Conservation (phyloP, 1,140 invertebrate genomes). For the Temnothorax curvispinosus region DNA sequence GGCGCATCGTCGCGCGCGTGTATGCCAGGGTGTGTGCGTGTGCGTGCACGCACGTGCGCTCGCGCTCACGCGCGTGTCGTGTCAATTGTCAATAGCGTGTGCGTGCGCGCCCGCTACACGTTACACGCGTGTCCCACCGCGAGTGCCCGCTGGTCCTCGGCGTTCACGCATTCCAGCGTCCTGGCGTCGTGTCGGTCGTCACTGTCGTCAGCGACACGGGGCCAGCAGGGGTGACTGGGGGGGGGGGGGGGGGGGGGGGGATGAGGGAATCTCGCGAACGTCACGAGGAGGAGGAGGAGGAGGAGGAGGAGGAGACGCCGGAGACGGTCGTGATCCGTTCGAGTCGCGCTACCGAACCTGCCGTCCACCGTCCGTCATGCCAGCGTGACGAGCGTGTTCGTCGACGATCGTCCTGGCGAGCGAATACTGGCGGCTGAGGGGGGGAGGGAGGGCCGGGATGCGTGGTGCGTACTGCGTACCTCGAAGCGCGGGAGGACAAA, state of each 20-base stretch:
- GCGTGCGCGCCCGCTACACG: neutral
- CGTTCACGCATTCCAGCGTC: slow-evolving; percentile 30
- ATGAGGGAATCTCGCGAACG: neutral
- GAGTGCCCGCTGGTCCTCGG: neutral
- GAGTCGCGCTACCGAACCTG: neutral
- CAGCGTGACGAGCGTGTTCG: neutral
- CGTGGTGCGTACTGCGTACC: neutral
- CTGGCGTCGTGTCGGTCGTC: neutral
- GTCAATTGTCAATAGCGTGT: neutral
- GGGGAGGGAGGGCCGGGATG: no score
- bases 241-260: no score
- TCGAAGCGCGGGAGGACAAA: neutral
- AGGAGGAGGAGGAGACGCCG: neutral
- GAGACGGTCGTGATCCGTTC: neutral
- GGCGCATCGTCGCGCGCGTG: neutral
- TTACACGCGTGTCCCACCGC: neutral
- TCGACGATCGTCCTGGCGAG: neutral
- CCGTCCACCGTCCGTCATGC: neutral
- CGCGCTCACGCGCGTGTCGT: neutral
- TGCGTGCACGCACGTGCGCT: neutral
- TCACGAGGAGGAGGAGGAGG: neutral
- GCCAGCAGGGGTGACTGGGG: no score
- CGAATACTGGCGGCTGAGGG: no score
- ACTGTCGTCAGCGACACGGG: neutral
- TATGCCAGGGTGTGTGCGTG: neutral